A percentile compares a stretch with the other conserved stretches of the same genome.
phyloP scores from a whole-genome alignment of 2,888 invertebrate species.

The Drosophila niveifrons region DNA sequence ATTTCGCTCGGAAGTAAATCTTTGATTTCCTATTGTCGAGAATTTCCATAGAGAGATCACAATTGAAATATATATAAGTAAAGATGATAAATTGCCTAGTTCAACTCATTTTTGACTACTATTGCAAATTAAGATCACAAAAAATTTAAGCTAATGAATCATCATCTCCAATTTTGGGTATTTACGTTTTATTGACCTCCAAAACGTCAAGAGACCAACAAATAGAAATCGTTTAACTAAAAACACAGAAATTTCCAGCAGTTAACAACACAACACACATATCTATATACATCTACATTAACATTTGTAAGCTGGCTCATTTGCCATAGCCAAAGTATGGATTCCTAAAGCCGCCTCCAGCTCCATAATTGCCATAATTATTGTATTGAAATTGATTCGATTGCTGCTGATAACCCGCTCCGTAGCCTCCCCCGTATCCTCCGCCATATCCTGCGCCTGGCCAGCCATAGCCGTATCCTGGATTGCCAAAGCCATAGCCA shows the following conservation, averaged over 20 bases:
- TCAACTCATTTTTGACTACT: background rate
- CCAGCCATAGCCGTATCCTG: slow-evolving; percentile 42
- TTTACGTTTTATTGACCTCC: slow-evolving; percentile 80
- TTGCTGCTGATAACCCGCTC: slow-evolving; percentile 34
- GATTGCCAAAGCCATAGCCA: slow-evolving; percentile 40
- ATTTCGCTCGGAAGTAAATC: slow-evolving; percentile 1
- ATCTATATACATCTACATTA: slow-evolving; percentile 1
- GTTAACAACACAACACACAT: slow-evolving; percentile 26
- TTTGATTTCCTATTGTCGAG: slow-evolving; percentile 4
- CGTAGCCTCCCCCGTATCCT: slow-evolving; percentile 9
- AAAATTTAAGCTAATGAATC: slow-evolving; percentile 61
- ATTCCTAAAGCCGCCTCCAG: slow-evolving; percentile 46
- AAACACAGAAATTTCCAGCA: slow-evolving; percentile 59
- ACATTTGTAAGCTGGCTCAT: slow-evolving; percentile 14
- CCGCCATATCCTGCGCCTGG: slow-evolving; percentile 30
- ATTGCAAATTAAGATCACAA: background rate
- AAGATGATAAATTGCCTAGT: background rate
- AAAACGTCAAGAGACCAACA: slow-evolving; percentile 49
- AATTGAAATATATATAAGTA: background rate
- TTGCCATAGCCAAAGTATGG: slow-evolving; percentile 51
- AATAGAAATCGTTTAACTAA: slow-evolving; percentile 59
- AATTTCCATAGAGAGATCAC: background rate
- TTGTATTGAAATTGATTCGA: slow-evolving; percentile 53
- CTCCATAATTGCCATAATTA: slow-evolving; percentile 43
- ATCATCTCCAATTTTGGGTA: slow-evolving; percentile 60